Evolutionary conservation across 2,888 invertebrate species (phyloP), one percentile per base, ranked within the genome.

Genomic region (Sisyra nigra): DNA sequence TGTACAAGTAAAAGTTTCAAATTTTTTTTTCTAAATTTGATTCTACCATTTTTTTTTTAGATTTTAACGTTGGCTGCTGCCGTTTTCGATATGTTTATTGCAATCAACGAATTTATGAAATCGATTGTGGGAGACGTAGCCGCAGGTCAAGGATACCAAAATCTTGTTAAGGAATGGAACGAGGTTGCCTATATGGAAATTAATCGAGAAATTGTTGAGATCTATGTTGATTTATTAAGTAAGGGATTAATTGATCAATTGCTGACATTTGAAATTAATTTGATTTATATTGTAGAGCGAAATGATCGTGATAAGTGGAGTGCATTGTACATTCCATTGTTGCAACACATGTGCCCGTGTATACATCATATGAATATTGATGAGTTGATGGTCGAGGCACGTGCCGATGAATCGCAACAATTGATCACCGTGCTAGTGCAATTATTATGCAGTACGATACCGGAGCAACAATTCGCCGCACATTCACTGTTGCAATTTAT

Each of bases 161-260:
- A 59, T 49, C 69, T 75, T 40, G 55, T 67, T 18, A 66, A 70
- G 42, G 88, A 89, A 63, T 89, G 88, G 88, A 61, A 64, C 40
- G 79, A 83, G 58, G 69, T 89, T 43, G 84, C 88, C 63, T 69
- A 73, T 46, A 72, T 74, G 41, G 76, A 76, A 50, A 62, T 80
- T 32, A 69, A 71, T 53, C 24, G 24, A 7, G 24, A 24, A 7
- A 24, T 24, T 7, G 24, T 24, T 7, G 24, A 24, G 24, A 24
- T 24, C 7, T 24, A 24, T 7, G 24, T 24, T 5, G 24, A 24
- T 5, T 24, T 24, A 24, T 24, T 24, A 7, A 24, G 24, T 24
- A 24, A 24, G 7, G 24, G 7, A 24, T n/a, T n/a, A n/a, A n/a
- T n/a, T n/a, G n/a, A n/a, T n/a, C n/a, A n/a, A n/a, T n/a, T n/a